Base-by-base conservation (phyloP, 23 tunicate genomes). In the Aplidium turbinatum region DNA sequence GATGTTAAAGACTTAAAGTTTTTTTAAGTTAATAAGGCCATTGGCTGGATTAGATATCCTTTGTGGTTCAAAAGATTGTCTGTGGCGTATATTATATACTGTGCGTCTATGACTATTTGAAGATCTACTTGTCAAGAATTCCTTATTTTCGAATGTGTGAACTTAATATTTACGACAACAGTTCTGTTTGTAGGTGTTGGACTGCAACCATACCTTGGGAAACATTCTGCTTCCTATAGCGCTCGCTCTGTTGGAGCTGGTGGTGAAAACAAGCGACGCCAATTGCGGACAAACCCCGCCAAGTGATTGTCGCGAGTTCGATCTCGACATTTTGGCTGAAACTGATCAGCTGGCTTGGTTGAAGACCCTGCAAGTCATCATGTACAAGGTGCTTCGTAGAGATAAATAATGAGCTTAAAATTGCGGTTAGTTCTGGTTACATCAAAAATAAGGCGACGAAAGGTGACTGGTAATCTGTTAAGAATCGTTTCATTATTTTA, bases 341-440 rank as follows among this genome's bases (percentile, higher is more conserved):
- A 18, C 46, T 31, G 58, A 60, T 19, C 82, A 80, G 60, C 38
- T 34, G 5, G 58, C 94, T 0, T 87, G 94, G 94, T 63, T 87
- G 3, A 72, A 65, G 19, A 35, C 82, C 51, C 21, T 87, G 22
- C 81, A 57, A 11, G 45, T 87, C 33, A 62, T 87, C 19, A 61
- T 87, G 77, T 87, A 87, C 58, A 87, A 87, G 86, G 93, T 78
- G 35, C 30, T 7, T 20, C 22, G 24, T 16, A 9, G 50, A 42
- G 50, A 16, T 9, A 42, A n/a, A n/a, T n/a, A n/a, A n/a, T n/a
- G n/a, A n/a, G n/a, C n/a, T n/a, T n/a, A n/a, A n/a, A n/a, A n/a
- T n/a, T n/a, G n/a, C n/a, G n/a, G n/a, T n/a, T n/a, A n/a, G n/a
- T n/a, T n/a, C n/a, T n/a, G n/a, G n/a, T n/a, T n/a, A n/a, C n/a